Evolutionary conservation across 2,113 vertebrate genomes (phyloP).

Genomic region (Scophthalmus maximus): DNA sequence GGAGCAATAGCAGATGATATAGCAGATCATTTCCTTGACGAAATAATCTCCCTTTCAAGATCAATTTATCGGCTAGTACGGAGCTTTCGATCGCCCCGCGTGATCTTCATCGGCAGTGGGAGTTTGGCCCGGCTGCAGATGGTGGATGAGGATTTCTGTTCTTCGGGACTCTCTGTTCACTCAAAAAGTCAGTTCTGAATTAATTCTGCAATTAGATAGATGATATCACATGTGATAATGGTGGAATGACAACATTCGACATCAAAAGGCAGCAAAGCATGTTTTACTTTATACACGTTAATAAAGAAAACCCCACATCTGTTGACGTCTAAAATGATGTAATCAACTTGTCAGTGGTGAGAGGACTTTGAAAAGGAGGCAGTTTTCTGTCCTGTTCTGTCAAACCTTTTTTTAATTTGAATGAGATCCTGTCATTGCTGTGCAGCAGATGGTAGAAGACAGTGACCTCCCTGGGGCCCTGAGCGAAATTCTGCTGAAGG

Average conservation of each 20-base stretch:
- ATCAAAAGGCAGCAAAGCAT: neutral
- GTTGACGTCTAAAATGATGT: neutral
- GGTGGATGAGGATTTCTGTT: too few species aligned
- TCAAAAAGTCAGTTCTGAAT: too few species aligned
- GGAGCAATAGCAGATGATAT: too few species aligned
- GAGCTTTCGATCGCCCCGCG: neutral
- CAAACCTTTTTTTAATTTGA: too few species aligned
- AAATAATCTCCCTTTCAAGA: too few species aligned
- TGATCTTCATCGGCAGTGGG: neutral
- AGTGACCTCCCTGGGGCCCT: too few species aligned
- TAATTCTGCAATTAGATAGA: too few species aligned
- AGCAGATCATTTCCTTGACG: too few species aligned
- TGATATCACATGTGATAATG: neutral
- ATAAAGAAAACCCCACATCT: neutral
- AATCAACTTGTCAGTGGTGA: neutral
- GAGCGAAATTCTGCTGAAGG: too few species aligned
- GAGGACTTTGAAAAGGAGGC: too few species aligned
- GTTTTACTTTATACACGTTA: neutral
- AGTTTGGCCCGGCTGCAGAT: too few species aligned
- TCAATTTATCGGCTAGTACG: neutral
- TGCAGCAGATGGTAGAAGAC: slow-evolving; percentile 20
- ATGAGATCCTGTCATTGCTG: neutral
- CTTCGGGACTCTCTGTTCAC: neutral
- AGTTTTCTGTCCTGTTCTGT: neutral
- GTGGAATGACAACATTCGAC: neutral